Base-by-base conservation (phyloP, 2,113 vertebrate species). In the Circaetus cinerascens region DNA sequence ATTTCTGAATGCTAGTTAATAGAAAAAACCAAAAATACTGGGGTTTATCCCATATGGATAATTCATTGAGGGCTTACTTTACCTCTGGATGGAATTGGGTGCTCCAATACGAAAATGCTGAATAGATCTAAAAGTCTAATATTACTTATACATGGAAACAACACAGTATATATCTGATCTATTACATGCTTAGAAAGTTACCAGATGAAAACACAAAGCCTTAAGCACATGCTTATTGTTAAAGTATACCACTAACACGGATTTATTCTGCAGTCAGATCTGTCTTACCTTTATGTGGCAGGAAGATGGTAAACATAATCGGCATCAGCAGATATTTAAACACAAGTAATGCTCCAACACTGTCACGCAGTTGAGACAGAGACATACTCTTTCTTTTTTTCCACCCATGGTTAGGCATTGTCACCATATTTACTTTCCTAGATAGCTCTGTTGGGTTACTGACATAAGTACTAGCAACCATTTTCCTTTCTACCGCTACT, bases 61-160 rank as follows among this genome's bases (percentile, higher is more conserved):
- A 43, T 43, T 81, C 21, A 34, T 2, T 14, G 21, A 45, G 51
- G 64, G 27, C 14, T 81, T 29, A 4, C 29, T 57, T 69, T 6
- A 64, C 9, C 18, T 64, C 15, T 59, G 43, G 14, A 11, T 26
- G 25, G 69, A 59, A 51, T 46, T 5, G 20, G 43, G 21, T 51
- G 18, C 40, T 62, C 5, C 16, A 6, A 13, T 20, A 30, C 0
- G 4, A 64, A 84, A 80, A 29, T 8, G 20, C 34, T 53, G 34
- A 34, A 7, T 34, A 73, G 43, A 29, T 74, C 10, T 40, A 36
- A 59, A 66, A 50, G 10, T 5, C 40, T 56, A n/a, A 45, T 4
- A 1, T 53, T 46, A 40, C 25, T n/a, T 48, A 26, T 0, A 27
- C 9, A 5, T 1, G 13, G 63, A 43, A 69, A 43, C 11, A 32